Conservation (phyloP, 2,113 vertebrate genomes). For the Ornithorhynchus anatinus region DNA sequence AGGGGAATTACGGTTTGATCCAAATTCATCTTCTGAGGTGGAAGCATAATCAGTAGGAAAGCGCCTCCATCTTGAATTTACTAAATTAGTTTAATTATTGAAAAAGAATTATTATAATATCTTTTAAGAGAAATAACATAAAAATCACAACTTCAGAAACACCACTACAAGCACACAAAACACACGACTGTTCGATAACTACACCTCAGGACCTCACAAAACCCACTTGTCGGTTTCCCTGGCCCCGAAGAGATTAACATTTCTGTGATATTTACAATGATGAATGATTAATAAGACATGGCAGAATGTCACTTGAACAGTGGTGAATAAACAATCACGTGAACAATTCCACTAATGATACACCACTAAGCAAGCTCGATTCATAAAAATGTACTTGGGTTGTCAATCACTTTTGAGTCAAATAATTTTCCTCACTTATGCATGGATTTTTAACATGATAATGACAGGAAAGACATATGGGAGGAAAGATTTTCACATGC, state of each 20-base stretch:
- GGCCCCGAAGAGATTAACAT: slow-evolving; percentile 63
- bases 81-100: slow-evolving; percentile 84
- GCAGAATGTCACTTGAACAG: slow-evolving; percentile 59
- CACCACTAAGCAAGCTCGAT: slow-evolving; percentile 43
- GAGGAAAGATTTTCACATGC: slow-evolving; percentile 67
- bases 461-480: slow-evolving; percentile 34
- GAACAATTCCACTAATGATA: slow-evolving; percentile 40
- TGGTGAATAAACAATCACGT: slow-evolving; percentile 63
- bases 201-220: slow-evolving; percentile 62
- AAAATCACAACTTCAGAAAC: slow-evolving; percentile 62
- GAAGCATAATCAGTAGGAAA: slow-evolving; percentile 97
- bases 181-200: slow-evolving; percentile 50
- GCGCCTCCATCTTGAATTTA: slow-evolving; percentile 95
- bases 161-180: slow-evolving; percentile 50
- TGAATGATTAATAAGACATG: slow-evolving; percentile 61
- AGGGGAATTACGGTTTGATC: slow-evolving; percentile 91
- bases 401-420: slow-evolving; percentile 46
- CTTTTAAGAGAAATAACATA: slow-evolving; percentile 51
- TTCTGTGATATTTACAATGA: slow-evolving; percentile 66
- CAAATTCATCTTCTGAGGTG: slow-evolving; percentile 98
- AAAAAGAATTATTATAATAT: slow-evolving; percentile 79
- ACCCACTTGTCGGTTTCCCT: slow-evolving; percentile 58
- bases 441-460: slow-evolving; percentile 13
- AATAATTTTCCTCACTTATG: slow-evolving; percentile 45
- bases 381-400: slow-evolving; percentile 44